These are phyloP conservation scores for Agapornis roseicollis DNA, from an alignment of 2,113 vertebrate genomes.

Conservation along the genomic window DNA sequence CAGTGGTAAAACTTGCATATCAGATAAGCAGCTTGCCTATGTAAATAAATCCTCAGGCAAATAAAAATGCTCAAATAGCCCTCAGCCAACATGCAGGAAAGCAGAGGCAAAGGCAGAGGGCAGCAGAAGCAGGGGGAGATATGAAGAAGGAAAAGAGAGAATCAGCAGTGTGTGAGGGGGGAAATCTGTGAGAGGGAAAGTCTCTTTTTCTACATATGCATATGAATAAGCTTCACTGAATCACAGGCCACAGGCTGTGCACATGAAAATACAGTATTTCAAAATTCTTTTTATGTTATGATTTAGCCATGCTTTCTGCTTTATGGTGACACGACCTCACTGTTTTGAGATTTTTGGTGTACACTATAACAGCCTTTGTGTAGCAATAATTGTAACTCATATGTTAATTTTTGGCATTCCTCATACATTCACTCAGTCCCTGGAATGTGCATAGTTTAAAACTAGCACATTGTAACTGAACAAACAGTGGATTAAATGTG, in stretches of 20 bases:
- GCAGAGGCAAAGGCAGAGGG: slow-evolving; percentile 44
- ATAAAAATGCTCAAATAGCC: not conserved
- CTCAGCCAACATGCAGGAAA: not conserved
- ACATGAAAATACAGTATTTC: not conserved
- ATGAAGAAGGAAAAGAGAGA: not conserved
- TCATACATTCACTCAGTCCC: slow-evolving; percentile 5
- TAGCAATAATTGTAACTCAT: slow-evolving; percentile 16
- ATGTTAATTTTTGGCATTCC: slow-evolving; percentile 26
- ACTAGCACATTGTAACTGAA: slow-evolving; percentile 28
- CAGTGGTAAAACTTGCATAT: not conserved
- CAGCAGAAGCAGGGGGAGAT: slow-evolving; percentile 34
- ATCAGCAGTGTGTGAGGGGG: not conserved
- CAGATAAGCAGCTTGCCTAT: not conserved
- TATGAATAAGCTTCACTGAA: not conserved
- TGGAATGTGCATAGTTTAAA: slow-evolving; percentile 43
- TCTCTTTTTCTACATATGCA: not conserved
- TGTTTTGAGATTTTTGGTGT: slow-evolving; percentile 38
- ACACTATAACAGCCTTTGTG: slow-evolving; percentile 11
- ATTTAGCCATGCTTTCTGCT: slow-evolving; percentile 16
- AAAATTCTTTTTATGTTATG: not conserved
- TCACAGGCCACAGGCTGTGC: not conserved
- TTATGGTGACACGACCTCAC: not conserved
- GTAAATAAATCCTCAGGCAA: not conserved
- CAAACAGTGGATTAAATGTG: slow-evolving; percentile 58
- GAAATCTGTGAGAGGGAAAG: not conserved